Evolutionary conservation across 2,797 vertebrate species (phyloP).

Genomic region (Sibirionetta formosa): DNA sequence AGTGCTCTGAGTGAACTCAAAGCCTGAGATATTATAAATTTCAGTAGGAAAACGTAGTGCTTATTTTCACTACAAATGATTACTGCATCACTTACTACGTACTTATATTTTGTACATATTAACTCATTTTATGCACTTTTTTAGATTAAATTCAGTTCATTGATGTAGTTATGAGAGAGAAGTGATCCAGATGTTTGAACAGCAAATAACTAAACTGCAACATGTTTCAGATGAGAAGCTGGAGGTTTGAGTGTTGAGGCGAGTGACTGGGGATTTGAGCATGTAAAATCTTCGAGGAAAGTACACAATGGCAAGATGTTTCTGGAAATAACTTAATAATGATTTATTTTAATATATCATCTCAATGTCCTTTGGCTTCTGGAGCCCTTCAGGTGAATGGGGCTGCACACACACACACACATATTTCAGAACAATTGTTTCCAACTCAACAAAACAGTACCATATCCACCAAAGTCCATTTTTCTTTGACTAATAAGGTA

Average conservation of each 20-base stretch:
- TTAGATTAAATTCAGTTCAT: background rate
- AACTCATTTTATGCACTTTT: background rate
- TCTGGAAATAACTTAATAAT: background rate
- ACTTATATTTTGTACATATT: background rate
- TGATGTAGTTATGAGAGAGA: background rate
- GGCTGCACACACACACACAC: background rate
- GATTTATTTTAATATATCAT: background rate
- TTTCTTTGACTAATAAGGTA: background rate
- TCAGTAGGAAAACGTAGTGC: background rate
- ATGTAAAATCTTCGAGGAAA: background rate
- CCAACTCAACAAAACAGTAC: background rate
- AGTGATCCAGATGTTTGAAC: background rate
- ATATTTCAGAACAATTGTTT: background rate
- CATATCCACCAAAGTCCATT: background rate
- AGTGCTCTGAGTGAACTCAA: background rate
- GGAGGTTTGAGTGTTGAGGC: background rate
- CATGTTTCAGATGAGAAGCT: background rate
- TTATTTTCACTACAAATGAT: background rate
- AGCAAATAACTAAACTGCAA: background rate
- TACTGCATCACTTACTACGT: accelerated
- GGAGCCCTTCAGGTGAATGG: background rate
- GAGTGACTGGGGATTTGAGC: background rate
- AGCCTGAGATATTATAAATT: background rate
- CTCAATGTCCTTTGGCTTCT: background rate
- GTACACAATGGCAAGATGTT: background rate